A percentile compares a stretch with the other conserved stretches of the same genome.
Conservation (phyloP, 2,888 invertebrate species). For the Odontothrips loti region DNA sequence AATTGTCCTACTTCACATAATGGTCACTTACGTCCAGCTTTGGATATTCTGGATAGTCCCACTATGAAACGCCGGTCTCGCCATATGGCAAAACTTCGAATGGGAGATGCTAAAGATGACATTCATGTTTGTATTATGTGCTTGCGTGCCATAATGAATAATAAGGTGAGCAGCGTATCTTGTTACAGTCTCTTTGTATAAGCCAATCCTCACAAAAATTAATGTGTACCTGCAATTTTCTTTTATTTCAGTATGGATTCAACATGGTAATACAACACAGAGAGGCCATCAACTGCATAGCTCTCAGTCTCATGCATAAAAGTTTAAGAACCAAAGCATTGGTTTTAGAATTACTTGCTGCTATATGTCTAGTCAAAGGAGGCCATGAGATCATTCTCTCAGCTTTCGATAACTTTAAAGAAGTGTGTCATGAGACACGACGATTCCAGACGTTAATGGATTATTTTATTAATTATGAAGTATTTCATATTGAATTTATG, state of each 20-base stretch:
- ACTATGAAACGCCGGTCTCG: constrained; percentile 69
- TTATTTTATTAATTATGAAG: constrained; percentile 89
- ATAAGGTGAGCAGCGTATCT: constrained; percentile 61
- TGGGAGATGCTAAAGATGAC: constrained; percentile 95
- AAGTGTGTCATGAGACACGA: constrained; percentile 76
- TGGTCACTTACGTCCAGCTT: constrained; percentile 40
- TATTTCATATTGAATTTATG: constrained; percentile 98
- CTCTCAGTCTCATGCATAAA: constrained; percentile 92
- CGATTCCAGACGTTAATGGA: constrained; percentile 97
- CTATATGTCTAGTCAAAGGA: constrained; percentile 96
- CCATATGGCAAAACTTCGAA: constrained; percentile 83
- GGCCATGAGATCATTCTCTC: constrained; percentile 97
- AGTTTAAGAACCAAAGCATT: constrained; percentile 95
- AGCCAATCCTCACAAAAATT: not conserved
- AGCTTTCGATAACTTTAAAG: constrained; percentile 97
- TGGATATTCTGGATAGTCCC: constrained; percentile 63
- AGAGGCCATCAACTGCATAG: constrained; percentile 98
- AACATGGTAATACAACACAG: constrained; percentile 98
- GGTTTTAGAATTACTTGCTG: constrained; percentile 93
- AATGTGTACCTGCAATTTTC: constrained; percentile 29
- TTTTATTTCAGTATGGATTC: constrained; percentile 80
- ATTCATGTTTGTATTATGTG: constrained; percentile 99
- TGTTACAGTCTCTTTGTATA: not conserved
- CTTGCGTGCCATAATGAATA: constrained; percentile 99
- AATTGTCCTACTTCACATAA: not conserved